phyloP scores from a whole-genome alignment of 2,797 vertebrate genomes.

The Enteromius afrohamiltoni region DNA sequence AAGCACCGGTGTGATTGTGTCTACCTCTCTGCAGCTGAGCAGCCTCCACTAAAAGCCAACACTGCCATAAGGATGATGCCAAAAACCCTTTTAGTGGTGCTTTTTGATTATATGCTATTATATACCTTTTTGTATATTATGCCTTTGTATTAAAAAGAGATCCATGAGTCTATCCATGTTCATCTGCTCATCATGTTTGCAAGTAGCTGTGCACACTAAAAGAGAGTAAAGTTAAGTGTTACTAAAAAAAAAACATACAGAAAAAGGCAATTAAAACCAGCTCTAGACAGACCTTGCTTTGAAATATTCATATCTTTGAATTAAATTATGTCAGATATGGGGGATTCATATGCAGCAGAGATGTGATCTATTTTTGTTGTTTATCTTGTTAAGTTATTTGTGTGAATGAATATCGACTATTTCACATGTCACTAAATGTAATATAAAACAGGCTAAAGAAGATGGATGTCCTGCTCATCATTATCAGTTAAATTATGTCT shows the following conservation, averaged over 20 bases:
- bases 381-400: background rate
- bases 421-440: background rate
- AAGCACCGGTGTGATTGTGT: constrained; percentile 30
- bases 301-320: constrained; percentile 48
- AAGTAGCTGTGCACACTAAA: background rate
- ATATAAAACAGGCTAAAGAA: constrained; percentile 9
- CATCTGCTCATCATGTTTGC: background rate
- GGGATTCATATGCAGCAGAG: constrained; percentile 5
- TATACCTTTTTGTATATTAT: background rate
- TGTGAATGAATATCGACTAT: background rate
- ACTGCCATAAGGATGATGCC: background rate
- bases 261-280: background rate
- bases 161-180: background rate
- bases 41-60: constrained; percentile 1
- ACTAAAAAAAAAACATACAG: too few species aligned
- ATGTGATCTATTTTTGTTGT: constrained; percentile 1
- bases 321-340: constrained; percentile 8
- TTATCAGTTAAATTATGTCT: background rate
- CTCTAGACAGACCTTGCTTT: constrained; percentile 21
- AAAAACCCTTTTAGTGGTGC: background rate
- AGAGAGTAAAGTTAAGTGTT: background rate
- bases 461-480: constrained; percentile 23
- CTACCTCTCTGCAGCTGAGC: constrained; percentile 25
- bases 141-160: background rate
- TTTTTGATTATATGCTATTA: background rate